phyloP scores from a whole-genome alignment of 1,140 invertebrate genomes.

The Euwallacea fornicatus region DNA sequence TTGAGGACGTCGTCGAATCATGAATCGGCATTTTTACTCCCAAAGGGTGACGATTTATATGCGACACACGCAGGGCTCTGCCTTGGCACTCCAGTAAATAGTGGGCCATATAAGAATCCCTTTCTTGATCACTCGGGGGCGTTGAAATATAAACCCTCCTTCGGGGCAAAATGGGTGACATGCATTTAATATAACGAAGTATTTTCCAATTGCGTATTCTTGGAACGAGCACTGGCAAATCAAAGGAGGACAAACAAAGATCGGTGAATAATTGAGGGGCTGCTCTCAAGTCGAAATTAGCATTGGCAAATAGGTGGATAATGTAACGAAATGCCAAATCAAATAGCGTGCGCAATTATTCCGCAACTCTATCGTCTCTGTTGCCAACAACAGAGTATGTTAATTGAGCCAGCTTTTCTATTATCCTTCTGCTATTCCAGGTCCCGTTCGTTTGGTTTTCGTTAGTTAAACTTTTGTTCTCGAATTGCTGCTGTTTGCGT shows the following conservation, averaged over 20 bases:
- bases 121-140: conserved; percentile 5
- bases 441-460: background rate
- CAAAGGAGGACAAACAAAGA: conserved; percentile 3
- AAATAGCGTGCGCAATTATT: conserved; percentile 5
- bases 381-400: background rate
- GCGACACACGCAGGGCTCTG: conserved; percentile 17
- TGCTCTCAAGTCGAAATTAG: background rate
- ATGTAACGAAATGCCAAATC: conserved; percentile 5
- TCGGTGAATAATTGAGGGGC: background rate
- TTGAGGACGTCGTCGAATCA: conserved; percentile 6
- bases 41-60: conserved; percentile 10
- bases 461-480: conserved; percentile 1
- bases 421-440: background rate
- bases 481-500: background rate
- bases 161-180: conserved; percentile 10
- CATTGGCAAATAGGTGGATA: background rate
- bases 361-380: background rate
- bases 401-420: conserved; percentile 3
- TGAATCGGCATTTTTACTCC: conserved; percentile 14
- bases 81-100: conserved; percentile 22
- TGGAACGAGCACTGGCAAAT: background rate
- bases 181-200: conserved; percentile 12
- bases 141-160: conserved; percentile 28
- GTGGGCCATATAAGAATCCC: conserved; percentile 20
- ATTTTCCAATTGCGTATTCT: too few relatives aligned